Base-by-base conservation (phyloP, 2,888 invertebrate species). In the Platypus cylindrus region DNA sequence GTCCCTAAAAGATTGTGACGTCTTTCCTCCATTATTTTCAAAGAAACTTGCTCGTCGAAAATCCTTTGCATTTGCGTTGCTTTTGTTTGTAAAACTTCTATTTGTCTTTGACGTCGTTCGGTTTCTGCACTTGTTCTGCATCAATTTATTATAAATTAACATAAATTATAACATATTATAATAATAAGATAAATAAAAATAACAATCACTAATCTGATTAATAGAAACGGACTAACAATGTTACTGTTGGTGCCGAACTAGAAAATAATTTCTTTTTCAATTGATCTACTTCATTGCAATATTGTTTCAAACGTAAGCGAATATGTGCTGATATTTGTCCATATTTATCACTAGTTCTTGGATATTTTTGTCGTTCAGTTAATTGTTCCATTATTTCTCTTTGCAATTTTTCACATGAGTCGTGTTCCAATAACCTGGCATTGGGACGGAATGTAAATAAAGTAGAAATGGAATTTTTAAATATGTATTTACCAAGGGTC, bases 311-410 rank as follows among this genome's bases (percentile, higher is more conserved):
- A 25, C 70, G 63, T 18, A 73, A 50, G 16, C 77, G 60, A 45
- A 78, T 66, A 32, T 64, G 64, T 2, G 70, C 68, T 2, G 76
- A 76, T 17, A 74, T 56, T 37, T 64, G 67, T 3, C 69, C 65
- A 53, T 73, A 76, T 31, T 66, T 63, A 29, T 68, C 63, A 1
- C 72, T 71, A 2, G 62, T 58, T 48, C 63, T 65, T 17, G 63
- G 54, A 42, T 69, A 64, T 41, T 63, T 62, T 44, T 72, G 69
- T 31, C 78, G 62, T 34, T 64, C 53, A 1, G 68, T 67, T 5
- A 79, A 50, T 48, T 73, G 69, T 37, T 71, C 70, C 60, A 74
- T 70, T 30, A 78, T 71, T 46, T 75, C 71, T 28, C 73, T 63
- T 48, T 68, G 69, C 14, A 78, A 53, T 39, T 70, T 70, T 48